Evolutionary conservation across 2,797 vertebrate genomes (phyloP).

Genomic region (Sylvilagus floridanus): DNA sequence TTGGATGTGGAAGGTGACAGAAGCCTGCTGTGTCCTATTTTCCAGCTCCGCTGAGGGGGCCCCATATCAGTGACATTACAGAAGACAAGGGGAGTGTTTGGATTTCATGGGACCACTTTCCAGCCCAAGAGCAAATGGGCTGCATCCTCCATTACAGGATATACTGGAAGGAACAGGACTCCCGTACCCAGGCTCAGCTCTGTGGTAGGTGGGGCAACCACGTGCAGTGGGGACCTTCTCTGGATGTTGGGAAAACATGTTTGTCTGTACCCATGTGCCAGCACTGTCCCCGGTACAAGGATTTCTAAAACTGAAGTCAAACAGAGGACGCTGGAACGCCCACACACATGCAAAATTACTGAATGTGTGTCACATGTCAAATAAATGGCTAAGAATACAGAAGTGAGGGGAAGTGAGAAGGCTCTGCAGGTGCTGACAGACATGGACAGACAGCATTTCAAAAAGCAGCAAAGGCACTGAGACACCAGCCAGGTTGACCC

Average conservation of each 20-base stretch:
- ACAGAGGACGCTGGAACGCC: background rate
- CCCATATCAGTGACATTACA: conserved; percentile 67
- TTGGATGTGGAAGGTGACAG: conserved; percentile 33
- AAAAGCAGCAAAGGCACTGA: background rate
- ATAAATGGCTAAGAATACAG: background rate
- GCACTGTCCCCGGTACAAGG: background rate
- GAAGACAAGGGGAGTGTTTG: conserved; percentile 72
- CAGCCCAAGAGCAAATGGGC: conserved; percentile 87
- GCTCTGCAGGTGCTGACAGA: background rate
- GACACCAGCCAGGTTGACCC: background rate
- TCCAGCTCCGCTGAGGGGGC: conserved; percentile 89
- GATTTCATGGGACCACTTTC: conserved; percentile 90
- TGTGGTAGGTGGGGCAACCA: conserved; percentile 72
- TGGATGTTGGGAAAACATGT: background rate
- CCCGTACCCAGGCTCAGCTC: background rate
- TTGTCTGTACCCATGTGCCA: background rate
- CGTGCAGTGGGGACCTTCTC: background rate
- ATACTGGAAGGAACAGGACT: conserved; percentile 83
- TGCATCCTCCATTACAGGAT: conserved; percentile 91
- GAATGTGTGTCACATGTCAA: background rate
- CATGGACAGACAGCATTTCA: background rate
- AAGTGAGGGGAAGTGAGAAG: background rate
- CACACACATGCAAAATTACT: background rate
- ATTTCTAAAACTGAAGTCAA: conserved; percentile 11
- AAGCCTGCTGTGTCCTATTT: background rate